Base-by-base conservation (phyloP, 2,888 invertebrate species). In the Chaetoderma sp. region DNA sequence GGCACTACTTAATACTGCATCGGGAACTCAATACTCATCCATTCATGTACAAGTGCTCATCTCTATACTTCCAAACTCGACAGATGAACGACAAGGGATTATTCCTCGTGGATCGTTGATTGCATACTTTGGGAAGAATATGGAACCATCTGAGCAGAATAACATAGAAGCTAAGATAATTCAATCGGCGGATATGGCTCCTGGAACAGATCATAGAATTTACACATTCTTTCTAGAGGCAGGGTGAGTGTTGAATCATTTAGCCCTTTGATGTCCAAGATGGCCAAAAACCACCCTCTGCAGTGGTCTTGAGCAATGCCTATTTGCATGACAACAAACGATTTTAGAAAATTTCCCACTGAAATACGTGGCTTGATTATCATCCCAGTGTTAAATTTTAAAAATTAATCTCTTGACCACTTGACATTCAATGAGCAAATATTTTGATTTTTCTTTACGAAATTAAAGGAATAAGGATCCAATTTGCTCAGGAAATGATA, bases 181-280 rank as follows among this genome's bases (percentile, higher is more conserved):
- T 23, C 57, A 61, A 8, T 25, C 65, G 3, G 54, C 52, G 4
- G 33, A 67, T 30, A 73, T 77, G 75, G 47, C 33, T 8, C 13
- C 33, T 27, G 65, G 68, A 10, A 39, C 49, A 13, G 78, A 80
- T 52, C 78, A 79, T 49, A 67, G 69, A 44, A 23, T 57, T 0
- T 79, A 75, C 56, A 79, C 81, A 2, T 74, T 80, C 65, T 78
- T 71, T 58, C 64, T 75, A 13, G 50, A 58, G 30, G 25, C 58
- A 25, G 57, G 65, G 78, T 78, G 64, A 47, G 4, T 3, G 4
- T 23, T 21, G 13, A 18, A 2, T 47, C 2, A 18, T 8, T 13
- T n/a, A n/a, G n/a, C n/a, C n/a, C n/a, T n/a, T n/a, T n/a, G n/a
- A n/a, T n/a, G n/a, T n/a, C n/a, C n/a, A n/a, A n/a, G n/a, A n/a